Base-by-base conservation (phyloP, 2,797 vertebrate genomes). In the Fistularia tabacaria region DNA sequence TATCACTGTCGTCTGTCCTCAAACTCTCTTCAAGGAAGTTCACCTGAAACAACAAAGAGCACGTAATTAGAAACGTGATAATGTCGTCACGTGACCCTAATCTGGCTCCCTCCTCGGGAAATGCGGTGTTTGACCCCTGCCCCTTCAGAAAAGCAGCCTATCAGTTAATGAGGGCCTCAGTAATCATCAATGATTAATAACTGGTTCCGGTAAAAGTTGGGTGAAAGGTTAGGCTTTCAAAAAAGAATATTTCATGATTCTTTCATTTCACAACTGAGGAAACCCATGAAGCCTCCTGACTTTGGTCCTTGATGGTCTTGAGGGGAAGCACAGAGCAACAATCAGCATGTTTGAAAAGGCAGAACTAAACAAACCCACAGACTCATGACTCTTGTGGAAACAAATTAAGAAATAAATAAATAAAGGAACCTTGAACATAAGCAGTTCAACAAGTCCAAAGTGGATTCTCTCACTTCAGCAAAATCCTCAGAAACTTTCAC, bases 1-100 rank as follows among this genome's bases (percentile, higher is more conserved):
- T 94, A 47, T 98, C 96, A 51, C 59, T 82, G 66, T 95, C 94
- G 49, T 97, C 95, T 54, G 83, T 45, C 83, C 90, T 95, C 62
- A 91, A 73, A 82, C 81, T 78, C 64, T 93, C 90, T 62, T 97
- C 97, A 46, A 80, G 1, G 84, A 93, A 91, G 84, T 88, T 95
- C 76, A 91, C 90, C 95, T 98, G 72, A 58, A 87, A 85, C 38
- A 58, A 79, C 55, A 83, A 57, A 79, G 57, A 43, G 25, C 58
- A 46, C 48, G 62, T 56, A 46, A 82, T 85, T 66, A 77, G 53
- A 71, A 41, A 57, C 41, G 46, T 36, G 36, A 59, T 38, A 11
- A 42, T 54, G 36, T 40, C 10, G 46, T 44, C 54, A 52, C 0
- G 12, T 43, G 13, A 77, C 48, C 41, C 8, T 64, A 46, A 67